Conservation (phyloP, 2,113 vertebrate species). For the Nyctibius bracteatus region DNA sequence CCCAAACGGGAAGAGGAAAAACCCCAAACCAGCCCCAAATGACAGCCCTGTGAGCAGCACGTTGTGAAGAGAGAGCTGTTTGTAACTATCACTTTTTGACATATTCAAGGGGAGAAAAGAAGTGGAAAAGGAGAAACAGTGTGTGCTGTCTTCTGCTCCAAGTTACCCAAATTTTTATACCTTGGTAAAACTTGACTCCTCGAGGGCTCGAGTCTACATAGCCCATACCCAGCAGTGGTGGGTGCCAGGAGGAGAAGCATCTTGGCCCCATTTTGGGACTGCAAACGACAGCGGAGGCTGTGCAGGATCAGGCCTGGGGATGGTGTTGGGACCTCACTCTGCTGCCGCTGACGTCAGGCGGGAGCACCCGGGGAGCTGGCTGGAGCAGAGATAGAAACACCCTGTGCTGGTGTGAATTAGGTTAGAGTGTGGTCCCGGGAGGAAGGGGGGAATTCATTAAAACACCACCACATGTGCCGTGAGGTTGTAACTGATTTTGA, state of each 20-base stretch:
- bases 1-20: neutral
- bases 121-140: neutral
- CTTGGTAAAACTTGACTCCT: neutral
- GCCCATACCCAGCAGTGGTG: neutral
- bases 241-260: neutral
- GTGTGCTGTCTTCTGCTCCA: neutral
- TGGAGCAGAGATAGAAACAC: neutral
- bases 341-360: neutral
- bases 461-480: neutral
- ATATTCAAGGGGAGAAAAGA: fast-evolving
- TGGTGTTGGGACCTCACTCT: neutral
- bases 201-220: fast-evolving
- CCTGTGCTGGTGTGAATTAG: neutral
- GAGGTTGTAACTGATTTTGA: neutral
- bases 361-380: neutral
- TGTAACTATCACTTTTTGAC: too few species aligned
- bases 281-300: neutral
- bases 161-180: neutral
- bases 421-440: neutral
- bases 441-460: neutral
- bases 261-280: neutral
- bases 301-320: neutral
- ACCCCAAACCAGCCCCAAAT: neutral
- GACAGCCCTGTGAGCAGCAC: neutral
- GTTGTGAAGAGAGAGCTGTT: neutral